Percentiles rank a stretch among this genome's conserved stretches.
These are phyloP conservation scores for Syrrhaptes paradoxus DNA, from an alignment of 2,113 vertebrate genomes.

Conservation along the genomic window DNA sequence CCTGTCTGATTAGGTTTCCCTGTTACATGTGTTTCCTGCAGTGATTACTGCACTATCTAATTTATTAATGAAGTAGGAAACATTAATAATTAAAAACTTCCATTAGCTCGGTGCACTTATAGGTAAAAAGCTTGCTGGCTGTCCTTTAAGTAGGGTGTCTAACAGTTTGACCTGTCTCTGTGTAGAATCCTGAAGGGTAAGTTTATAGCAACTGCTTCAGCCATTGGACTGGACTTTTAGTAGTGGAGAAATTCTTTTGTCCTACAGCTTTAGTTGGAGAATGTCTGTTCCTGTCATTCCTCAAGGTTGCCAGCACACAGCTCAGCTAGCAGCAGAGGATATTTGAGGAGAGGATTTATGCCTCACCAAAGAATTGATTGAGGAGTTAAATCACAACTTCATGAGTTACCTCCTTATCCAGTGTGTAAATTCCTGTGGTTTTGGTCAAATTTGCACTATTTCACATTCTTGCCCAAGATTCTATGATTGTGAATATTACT, in stretches of 20 bases:
- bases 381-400: not conserved
- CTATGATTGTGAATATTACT: not conserved
- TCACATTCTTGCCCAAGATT: not conserved
- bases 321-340: not conserved
- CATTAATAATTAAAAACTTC: constrained; percentile 31
- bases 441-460: not conserved
- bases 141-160: not conserved
- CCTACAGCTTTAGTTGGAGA: not conserved
- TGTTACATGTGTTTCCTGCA: not conserved
- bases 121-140: not conserved
- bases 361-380: not conserved
- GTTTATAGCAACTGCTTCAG: not conserved
- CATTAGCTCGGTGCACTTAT: not conserved
- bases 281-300: not conserved
- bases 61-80: constrained; percentile 23
- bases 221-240: not conserved
- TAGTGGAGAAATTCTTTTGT: not conserved
- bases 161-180: not conserved
- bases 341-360: not conserved
- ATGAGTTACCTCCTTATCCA: not conserved
- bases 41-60: not conserved
- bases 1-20: not conserved
- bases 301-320: not conserved
- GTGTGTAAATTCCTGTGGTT: not conserved
- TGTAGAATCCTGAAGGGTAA: not conserved